Evolutionary conservation across 2,113 vertebrate genomes (phyloP).

Genomic region (Psettodes erumei): DNA sequence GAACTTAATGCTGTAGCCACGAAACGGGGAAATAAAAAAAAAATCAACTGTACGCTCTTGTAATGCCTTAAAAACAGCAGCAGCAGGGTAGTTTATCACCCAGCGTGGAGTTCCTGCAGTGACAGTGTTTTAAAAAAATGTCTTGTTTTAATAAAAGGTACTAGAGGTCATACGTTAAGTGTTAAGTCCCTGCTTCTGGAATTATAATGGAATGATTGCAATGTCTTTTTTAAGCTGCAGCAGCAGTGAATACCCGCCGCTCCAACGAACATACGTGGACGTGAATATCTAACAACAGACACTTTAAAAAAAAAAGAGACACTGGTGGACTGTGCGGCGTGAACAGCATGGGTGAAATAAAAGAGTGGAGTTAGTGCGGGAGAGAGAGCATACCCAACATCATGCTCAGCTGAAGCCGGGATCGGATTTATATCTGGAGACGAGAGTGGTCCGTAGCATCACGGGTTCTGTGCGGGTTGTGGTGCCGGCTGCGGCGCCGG

Average conservation of each 20-base stretch:
- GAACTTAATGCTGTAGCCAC: not conserved
- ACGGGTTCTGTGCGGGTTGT: too few relatives aligned
- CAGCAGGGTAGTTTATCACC: not conserved
- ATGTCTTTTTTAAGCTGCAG: not conserved
- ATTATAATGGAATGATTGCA: constrained; percentile 24
- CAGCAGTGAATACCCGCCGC: not conserved
- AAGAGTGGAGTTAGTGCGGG: not conserved
- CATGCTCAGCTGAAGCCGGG: not conserved
- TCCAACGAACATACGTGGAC: not conserved
- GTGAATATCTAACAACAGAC: not conserved
- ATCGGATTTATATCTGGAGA: not conserved
- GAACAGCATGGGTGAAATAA: not conserved
- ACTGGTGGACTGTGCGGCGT: constrained; percentile 4
- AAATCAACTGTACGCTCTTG: not conserved
- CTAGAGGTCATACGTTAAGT: too few relatives aligned
- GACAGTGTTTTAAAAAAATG: too few relatives aligned
- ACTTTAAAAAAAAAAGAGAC: not conserved
- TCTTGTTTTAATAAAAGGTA: not conserved
- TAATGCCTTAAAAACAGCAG: not conserved
- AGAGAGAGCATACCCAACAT: not conserved
- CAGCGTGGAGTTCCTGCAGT: not conserved
- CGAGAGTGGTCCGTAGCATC: not conserved
- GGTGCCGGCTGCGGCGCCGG: constrained; percentile 42
- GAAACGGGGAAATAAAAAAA: not conserved
- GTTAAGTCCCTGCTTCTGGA: not conserved